Evolutionary conservation across 2,797 vertebrate genomes (phyloP), one percentile per base, ranked within the genome.

Genomic region (Champsocephalus gunnari): DNA sequence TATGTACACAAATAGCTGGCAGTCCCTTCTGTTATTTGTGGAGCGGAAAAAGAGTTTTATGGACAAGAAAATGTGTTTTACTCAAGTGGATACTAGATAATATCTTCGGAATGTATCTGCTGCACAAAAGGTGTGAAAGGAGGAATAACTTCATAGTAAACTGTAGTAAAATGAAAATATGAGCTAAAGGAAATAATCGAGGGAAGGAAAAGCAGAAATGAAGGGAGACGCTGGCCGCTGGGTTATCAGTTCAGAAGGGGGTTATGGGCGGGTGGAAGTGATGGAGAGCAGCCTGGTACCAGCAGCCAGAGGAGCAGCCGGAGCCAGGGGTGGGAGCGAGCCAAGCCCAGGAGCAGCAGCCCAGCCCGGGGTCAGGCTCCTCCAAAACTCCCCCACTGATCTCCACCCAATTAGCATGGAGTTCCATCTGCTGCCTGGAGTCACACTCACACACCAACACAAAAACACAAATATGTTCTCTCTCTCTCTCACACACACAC

Each of bases 341-440:
- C 86, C 81, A 85, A 75, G 63, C 75, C 88, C 79, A 83, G 50
- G 41, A 88, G 85, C 87, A 63, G 67, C 76, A 81, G 71, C 80
- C 45, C 49, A 83, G 81, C 86, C 89, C 64, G 24, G 81, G 91
- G 83, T 87, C 89, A 92, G 83, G 91, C 87, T 76, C 87, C 80
- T 90, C 88, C 90, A 89, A 38, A 86, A 67, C 90, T 88, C 78
- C 84, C 77, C 85, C 85, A 90, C 87, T 91, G 83, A 93, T 93
- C 91, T 69, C 78, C 75, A 87, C 65, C 87, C 82, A 91, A 83
- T 93, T 93, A 94, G 85, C 81, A 92, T 90, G 91, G 71, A 87
- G 66, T 78, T 95, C 91, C 92, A 95, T 92, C 92, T 95, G 89
- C 84, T 92, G 84, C 86, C 81, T 83, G 70, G 63, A 79, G 79